Base-by-base conservation (phyloP, 1,140 invertebrate genomes). In the Lepeophtheirus salmonis region DNA sequence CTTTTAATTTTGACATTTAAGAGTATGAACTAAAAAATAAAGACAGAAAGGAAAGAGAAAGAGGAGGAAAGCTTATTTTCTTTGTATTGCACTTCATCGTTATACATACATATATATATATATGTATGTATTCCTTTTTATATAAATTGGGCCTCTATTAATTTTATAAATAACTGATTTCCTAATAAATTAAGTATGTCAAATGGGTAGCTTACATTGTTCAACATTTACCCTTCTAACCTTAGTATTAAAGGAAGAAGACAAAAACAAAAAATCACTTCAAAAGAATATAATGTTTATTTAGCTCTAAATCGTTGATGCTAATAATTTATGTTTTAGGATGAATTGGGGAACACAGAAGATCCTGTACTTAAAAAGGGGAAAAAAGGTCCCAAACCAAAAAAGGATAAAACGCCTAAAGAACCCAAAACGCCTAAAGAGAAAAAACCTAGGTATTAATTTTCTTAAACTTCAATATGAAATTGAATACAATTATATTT, bases 401-500 rank as follows among this genome's bases (percentile, higher is more conserved):
- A 21, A 20, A 57, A 57, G 25, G 26, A 57, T 4, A 60, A 50
- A 21, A 49, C 18, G 21, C 26, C 26, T 3, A 60, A 53, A 20
- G 48, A 63, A 2, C 53, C 57, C 6, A 64, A 64, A 18, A 50
- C 62, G 22, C 57, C 64, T 20, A 64, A 64, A 50, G 50, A 64
- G 51, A 16, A 52, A 22, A 65, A 65, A 59, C 50, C 48, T 18
- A 49, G 25, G 52, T 26, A 55, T 55, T 17, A 24, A 41, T 14
- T 17, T 2, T n/a, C 55, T 26, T 26, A 16, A 57, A n/a, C n/a
- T n/a, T n/a, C n/a, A 26, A 57, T 13, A 41, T 52, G 50, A 52
- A 14, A 52, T 13, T 21, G 20, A 52, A 22, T 6, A 22, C n/a
- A n/a, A n/a, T n/a, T n/a, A n/a, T n/a, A n/a, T n/a, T n/a, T n/a